Conservation (phyloP, 1,140 invertebrate genomes). For the Helicorthomorpha holstii region DNA sequence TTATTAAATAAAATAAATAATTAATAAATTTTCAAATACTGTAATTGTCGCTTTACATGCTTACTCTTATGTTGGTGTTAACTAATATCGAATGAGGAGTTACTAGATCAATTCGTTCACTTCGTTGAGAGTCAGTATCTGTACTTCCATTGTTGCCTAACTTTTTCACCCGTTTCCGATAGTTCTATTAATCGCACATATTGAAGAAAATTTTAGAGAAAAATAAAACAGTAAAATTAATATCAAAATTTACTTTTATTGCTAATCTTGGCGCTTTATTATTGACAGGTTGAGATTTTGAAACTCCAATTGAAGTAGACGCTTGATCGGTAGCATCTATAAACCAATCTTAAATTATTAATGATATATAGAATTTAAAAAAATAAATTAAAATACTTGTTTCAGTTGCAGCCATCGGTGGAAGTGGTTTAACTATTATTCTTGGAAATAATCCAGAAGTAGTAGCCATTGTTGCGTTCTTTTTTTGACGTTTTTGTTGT, state of each 20-base stretch:
- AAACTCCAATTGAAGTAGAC: neutral
- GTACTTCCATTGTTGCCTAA: too few relatives aligned
- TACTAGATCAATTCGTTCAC: constrained; percentile 59
- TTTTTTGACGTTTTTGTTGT: constrained; percentile 55
- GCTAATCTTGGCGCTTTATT: too few relatives aligned
- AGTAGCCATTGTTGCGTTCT: constrained; percentile 47
- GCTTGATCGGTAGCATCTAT: neutral
- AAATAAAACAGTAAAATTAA: too few relatives aligned
- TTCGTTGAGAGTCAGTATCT: neutral
- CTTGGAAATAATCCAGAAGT: constrained; percentile 29
- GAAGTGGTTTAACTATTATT: constrained; percentile 49
- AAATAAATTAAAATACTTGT: constrained; percentile 58
- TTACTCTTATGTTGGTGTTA: constrained; percentile 58
- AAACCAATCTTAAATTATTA: constrained; percentile 38
- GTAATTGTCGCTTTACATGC: neutral
- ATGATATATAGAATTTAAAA: constrained; percentile 80
- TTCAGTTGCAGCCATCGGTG: constrained; percentile 34
- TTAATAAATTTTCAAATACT: neutral
- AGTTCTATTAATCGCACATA: too few relatives aligned
- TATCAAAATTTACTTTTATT: too few relatives aligned
- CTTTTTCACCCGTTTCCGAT: too few relatives aligned
- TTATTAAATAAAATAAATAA: constrained; percentile 22
- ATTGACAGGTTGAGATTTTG: neutral
- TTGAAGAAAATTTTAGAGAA: too few relatives aligned
- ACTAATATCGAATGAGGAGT: constrained; percentile 91